phyloP scores from a whole-genome alignment of 2,888 invertebrate species.

The Plagiodera versicolora region DNA sequence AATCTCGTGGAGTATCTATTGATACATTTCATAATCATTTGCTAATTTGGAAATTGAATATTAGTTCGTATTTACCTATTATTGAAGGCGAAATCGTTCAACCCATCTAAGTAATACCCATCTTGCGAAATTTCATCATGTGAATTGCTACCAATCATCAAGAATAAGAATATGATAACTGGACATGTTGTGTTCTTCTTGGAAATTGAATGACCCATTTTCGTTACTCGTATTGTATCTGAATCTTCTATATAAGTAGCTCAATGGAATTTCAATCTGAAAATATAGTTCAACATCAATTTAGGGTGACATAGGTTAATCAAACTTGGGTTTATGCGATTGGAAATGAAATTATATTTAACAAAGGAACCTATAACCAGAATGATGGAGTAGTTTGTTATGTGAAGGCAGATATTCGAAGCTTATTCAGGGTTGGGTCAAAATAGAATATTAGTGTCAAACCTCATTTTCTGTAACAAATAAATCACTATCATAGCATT shows the following conservation, averaged over 20 bases:
- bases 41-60: background rate
- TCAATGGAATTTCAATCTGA: background rate
- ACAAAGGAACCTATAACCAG: too few species aligned
- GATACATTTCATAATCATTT: background rate
- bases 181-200: background rate
- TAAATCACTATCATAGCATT: too few species aligned
- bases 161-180: background rate
- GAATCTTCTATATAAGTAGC: background rate
- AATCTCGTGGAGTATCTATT: background rate
- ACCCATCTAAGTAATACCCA: constrained; percentile 43
- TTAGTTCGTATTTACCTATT: constrained; percentile 34
- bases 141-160: background rate
- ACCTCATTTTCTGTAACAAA: too few species aligned
- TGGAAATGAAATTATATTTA: too few species aligned
- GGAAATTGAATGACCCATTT: background rate
- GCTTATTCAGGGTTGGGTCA: too few species aligned
- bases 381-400: too few species aligned
- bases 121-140: constrained; percentile 26
- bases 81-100: constrained; percentile 39
- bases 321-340: too few species aligned
- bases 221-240: background rate
- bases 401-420: too few species aligned
- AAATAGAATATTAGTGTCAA: too few species aligned
- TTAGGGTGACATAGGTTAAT: too few species aligned
- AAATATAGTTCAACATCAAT: background rate